These are phyloP conservation scores for Teleiodes luculella DNA, from an alignment of 2,888 invertebrate genomes.

Conservation along the genomic window DNA sequence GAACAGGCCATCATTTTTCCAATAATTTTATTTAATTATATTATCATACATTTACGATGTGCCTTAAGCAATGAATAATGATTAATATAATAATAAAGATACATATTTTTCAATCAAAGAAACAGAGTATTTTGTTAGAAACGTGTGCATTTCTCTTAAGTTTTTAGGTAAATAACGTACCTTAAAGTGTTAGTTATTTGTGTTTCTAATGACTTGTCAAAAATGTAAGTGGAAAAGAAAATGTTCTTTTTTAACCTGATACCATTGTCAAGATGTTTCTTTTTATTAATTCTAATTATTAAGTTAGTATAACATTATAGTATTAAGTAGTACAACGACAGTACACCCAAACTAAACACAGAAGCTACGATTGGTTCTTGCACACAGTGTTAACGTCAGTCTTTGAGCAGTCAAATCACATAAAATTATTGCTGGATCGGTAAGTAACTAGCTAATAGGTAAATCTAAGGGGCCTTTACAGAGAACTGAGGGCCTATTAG, in stretches of 20 bases:
- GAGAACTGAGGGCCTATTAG: neutral
- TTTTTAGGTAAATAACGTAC: neutral
- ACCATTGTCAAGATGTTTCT: neutral
- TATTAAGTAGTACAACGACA: constrained; percentile 20
- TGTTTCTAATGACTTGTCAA: neutral
- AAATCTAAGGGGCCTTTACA: neutral
- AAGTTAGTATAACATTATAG: neutral
- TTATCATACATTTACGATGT: constrained; percentile 43
- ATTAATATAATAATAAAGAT: neutral
- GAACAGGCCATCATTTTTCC: constrained; percentile 70
- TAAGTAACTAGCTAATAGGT: constrained; percentile 13
- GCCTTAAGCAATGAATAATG: constrained; percentile 34
- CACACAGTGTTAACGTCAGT: constrained; percentile 63
- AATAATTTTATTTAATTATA: constrained; percentile 49
- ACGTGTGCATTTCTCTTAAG: neutral
- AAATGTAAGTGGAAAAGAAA: neutral
- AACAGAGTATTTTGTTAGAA: neutral
- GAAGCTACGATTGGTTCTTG: constrained; percentile 45
- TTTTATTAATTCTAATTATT: neutral
- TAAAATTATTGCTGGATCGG: constrained; percentile 67
- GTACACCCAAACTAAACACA: constrained; percentile 34
- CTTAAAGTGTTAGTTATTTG: neutral
- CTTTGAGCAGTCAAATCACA: constrained; percentile 71
- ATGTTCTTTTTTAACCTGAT: neutral
- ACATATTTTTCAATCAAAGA: neutral